A percentile compares a stretch with the other conserved stretches of the same genome.
Conservation (phyloP, 2,888 invertebrate genomes). For the Baronia brevicornis region DNA sequence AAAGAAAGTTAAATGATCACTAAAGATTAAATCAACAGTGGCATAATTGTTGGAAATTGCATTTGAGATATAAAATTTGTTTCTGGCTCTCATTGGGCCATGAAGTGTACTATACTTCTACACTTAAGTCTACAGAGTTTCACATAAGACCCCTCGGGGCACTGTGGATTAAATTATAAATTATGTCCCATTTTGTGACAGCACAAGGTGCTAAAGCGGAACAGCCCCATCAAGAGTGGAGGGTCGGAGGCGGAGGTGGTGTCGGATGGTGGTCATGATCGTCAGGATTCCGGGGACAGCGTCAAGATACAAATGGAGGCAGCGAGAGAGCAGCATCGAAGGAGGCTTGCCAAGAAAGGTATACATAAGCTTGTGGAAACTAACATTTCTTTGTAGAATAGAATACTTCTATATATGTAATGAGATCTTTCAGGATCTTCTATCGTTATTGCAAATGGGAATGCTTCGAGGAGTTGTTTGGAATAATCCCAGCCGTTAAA, state of each 20-base stretch:
- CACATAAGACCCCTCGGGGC: background rate
- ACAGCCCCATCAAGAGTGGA: slow-evolving; percentile 55
- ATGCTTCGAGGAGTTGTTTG: too few species aligned
- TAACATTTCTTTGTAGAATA: background rate
- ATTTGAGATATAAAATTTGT: too few species aligned
- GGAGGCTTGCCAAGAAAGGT: slow-evolving; percentile 67
- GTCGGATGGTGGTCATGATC: slow-evolving; percentile 42
- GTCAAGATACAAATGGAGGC: slow-evolving; percentile 70
- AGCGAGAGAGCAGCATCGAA: slow-evolving; percentile 57
- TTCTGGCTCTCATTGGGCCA: too few species aligned
- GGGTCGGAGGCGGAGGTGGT: slow-evolving; percentile 53
- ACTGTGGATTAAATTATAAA: background rate
- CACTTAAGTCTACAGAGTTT: background rate
- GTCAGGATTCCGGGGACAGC: slow-evolving; percentile 43
- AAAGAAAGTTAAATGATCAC: too few species aligned
- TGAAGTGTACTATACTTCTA: too few species aligned
- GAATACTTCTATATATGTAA: slow-evolving; percentile 1
- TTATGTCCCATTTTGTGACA: slow-evolving; percentile 17
- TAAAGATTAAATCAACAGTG: too few species aligned
- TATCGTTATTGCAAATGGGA: background rate
- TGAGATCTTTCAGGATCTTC: too few species aligned
- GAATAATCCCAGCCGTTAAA: too few species aligned
- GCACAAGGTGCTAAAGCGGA: slow-evolving; percentile 61
- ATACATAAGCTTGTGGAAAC: background rate
- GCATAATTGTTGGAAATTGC: too few species aligned